phyloP scores from a whole-genome alignment of 2,888 invertebrate species.

The Pheosia gnoma region DNA sequence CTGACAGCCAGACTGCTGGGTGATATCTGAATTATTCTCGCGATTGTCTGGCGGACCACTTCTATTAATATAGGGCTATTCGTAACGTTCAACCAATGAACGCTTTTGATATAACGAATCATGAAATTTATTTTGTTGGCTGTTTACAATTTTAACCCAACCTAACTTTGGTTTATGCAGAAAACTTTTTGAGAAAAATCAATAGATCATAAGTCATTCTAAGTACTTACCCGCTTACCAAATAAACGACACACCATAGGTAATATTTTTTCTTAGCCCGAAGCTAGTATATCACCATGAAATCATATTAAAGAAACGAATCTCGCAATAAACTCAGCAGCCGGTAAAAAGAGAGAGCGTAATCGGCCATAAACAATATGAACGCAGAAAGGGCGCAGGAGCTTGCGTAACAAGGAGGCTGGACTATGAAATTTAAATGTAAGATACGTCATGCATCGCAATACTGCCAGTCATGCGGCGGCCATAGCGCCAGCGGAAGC shows the following conservation, averaged over 20 bases:
- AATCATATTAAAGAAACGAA: conserved; percentile 30
- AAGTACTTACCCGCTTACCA: background rate
- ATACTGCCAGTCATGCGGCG: conserved; percentile 26
- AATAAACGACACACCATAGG: background rate
- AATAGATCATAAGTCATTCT: background rate
- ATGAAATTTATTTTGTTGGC: too few species aligned
- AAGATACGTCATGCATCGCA: conserved; percentile 45
- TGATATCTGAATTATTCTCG: conserved; percentile 12
- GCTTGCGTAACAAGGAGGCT: conserved; percentile 35
- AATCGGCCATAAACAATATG: conserved; percentile 33
- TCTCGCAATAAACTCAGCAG: conserved; percentile 18
- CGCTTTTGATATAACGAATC: too few species aligned
- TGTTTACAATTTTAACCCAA: too few species aligned
- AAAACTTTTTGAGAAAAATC: too few species aligned
- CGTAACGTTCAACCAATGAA: too few species aligned
- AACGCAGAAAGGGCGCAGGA: conserved; percentile 11
- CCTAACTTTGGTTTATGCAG: too few species aligned
- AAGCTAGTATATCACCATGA: conserved; percentile 13
- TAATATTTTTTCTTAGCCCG: too few species aligned
- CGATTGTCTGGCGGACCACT: background rate
- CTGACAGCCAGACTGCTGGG: conserved; percentile 14
- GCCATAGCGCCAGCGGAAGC: conserved; percentile 23
- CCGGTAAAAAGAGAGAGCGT: conserved; percentile 21
- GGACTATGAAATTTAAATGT: conserved; percentile 52
- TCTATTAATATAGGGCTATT: background rate